Evolutionary conservation across 2,113 vertebrate species (phyloP), one percentile per base, ranked within the genome.

Genomic region (Uria aalge): DNA sequence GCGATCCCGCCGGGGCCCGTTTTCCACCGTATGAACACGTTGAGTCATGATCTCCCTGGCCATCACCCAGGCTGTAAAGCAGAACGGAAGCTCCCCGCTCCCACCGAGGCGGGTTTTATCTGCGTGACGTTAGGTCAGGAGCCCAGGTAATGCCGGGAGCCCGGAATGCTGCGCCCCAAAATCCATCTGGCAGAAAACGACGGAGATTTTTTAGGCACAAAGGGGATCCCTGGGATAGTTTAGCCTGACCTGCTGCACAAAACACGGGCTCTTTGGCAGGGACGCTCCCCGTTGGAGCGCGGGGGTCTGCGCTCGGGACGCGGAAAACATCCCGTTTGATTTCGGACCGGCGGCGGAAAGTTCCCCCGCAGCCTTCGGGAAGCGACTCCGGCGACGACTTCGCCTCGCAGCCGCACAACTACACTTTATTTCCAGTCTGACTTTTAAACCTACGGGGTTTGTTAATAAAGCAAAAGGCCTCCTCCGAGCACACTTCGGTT

Each of bases 111-210:
- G 34, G 40, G 14, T 50, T 60, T 27, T 21, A 48, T 13, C 75
- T 13, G 34, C 3, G 4, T 34, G 67, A 53, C 10, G 32, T 30
- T 43, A 57, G 55, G 6, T 10, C 40, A 10, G 88, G 40, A 74
- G 53, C 17, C 40, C 59, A 32, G 81, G 66, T 52, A 43, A 59
- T 9, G 41, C 29, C 21, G 12, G 38, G 76, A 90, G 59, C 77
- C 43, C 26, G 0, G 27, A 32, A 22, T 1, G 7, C 62, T 45
- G 74, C 32, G 6, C 3, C 34, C 6, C 1, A 10, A n/a, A 29
- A 55, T 38, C 41, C 50, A 15, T 10, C 76, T 21, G 24, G 29
- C 57, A 32, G 47, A 36, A 53, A 72, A 75, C 9, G 15, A 4
- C 20, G 1, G 1, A 26, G 24, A 5, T 64, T 92, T 48, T 53